Evolutionary conservation across 2,797 vertebrate species (phyloP).

Genomic region (Setipinna tenuifilis): DNA sequence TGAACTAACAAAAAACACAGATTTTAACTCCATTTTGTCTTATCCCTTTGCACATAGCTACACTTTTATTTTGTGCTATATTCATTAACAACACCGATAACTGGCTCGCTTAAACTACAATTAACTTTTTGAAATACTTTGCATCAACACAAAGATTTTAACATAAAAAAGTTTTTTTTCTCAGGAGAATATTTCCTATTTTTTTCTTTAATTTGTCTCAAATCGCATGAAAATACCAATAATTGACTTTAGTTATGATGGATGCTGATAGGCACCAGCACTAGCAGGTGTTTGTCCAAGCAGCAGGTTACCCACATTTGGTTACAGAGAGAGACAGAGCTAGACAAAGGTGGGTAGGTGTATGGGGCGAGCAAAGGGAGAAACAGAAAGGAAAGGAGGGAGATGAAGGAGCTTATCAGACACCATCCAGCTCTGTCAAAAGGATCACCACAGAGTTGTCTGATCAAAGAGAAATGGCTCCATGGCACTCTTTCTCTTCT

Average conservation of each 20-base stretch:
- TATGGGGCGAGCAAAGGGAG: background rate
- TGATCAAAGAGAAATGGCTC: conserved; percentile 91
- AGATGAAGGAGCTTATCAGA: conserved; percentile 78
- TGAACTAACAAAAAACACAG: background rate
- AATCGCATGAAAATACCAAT: background rate
- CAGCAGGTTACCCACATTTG: background rate
- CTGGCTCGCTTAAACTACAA: background rate
- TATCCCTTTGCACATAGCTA: background rate
- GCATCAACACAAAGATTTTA: background rate
- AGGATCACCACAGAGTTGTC: conserved; percentile 89
- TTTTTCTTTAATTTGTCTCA: background rate
- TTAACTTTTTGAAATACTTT: background rate
- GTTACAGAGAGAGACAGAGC: conserved; percentile 6
- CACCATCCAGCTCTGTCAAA: conserved; percentile 82
- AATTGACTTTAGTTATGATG: background rate
- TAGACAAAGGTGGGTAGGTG: conserved; percentile 21
- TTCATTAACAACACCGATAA: background rate
- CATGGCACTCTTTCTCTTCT: conserved; percentile 39
- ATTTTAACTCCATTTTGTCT: background rate
- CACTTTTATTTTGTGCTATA: background rate
- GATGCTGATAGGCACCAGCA: background rate
- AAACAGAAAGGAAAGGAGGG: background rate
- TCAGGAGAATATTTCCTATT: background rate
- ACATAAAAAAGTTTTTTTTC: background rate
- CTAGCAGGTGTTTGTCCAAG: background rate